These are phyloP conservation scores for Idris sp. DNA, from an alignment of 1,140 invertebrate genomes.

Conservation along the genomic window DNA sequence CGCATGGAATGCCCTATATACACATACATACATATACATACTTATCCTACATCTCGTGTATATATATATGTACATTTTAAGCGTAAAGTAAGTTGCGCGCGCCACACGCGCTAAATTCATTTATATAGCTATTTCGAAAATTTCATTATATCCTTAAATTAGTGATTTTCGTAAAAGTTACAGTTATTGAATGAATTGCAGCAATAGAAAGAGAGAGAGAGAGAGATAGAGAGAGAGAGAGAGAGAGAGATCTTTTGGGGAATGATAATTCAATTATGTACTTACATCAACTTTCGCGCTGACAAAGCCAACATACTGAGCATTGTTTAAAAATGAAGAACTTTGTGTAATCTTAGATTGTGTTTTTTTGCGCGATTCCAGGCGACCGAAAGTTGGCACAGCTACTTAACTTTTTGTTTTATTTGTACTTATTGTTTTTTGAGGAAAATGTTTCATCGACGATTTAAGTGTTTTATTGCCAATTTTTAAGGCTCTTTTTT, in stretches of 20 bases:
- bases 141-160: slow-evolving; percentile 36
- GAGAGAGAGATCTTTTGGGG: slow-evolving; percentile 21
- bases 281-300: slow-evolving; percentile 20
- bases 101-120: slow-evolving; percentile 55
- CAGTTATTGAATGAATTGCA: too few relatives aligned
- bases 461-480: too few relatives aligned
- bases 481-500: too few relatives aligned
- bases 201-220: too few relatives aligned
- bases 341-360: too few relatives aligned
- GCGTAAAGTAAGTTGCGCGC: slow-evolving; percentile 40
- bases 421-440: too few relatives aligned
- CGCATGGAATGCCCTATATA: slow-evolving; percentile 58
- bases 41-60: slow-evolving; percentile 6
- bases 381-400: too few relatives aligned
- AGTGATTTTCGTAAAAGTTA: slow-evolving; percentile 37
- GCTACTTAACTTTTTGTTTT: too few relatives aligned
- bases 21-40: slow-evolving; percentile 32
- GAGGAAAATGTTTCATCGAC: too few relatives aligned
- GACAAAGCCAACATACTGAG: slow-evolving; percentile 11
- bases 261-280: slow-evolving; percentile 45
- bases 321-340: slow-evolving; percentile 7
- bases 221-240: too few relatives aligned
- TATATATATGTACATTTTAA: slow-evolving; percentile 49
- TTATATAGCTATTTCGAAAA: slow-evolving; percentile 58
- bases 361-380: too few relatives aligned